Evolutionary conservation across 2,888 invertebrate species (phyloP), one percentile per base, ranked within the genome.

Genomic region (Apomyelois bistriatella): DNA sequence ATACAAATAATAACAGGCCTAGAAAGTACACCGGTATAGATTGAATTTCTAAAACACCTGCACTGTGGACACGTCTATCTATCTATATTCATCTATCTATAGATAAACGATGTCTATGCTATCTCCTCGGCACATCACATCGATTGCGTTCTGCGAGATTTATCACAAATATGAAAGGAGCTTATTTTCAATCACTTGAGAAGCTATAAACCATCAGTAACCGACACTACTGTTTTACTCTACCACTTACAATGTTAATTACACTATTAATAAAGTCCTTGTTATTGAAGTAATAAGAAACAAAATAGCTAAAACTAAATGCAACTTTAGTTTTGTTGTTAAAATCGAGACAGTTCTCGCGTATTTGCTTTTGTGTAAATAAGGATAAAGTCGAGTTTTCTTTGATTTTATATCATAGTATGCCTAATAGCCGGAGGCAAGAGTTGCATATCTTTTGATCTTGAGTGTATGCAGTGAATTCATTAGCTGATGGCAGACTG

Each of bases 401-500:
- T 30, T 35, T 37, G 46, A 16, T 50, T 41, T 55, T 53, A 41
- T 36, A 54, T 28, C 46, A 57, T 59, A 53, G 56, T 57, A 59
- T 58, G 65, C 58, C 54, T 64, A 46, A 46, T 32, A 46, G 70
- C 58, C 54, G 59, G 63, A 74, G 74, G 79, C 77, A 76, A 82
- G 75, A 77, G 74, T 70, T 74, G 80, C 77, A 79, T 88, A 88
- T 88, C 85, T 80, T 79, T 80, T 65, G 78, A 88, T 85, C 86
- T 82, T 67, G 66, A 74, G 78, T 71, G 76, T 77, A 75, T 70
- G 71, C 69, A 71, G 79, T 84, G 86, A 83, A 87, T 87, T 87
- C 79, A 88, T 88, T 87, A 86, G 72, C 68, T 53, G 64, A 38
- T 50, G 64, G 66, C 66, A 75, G 74, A 46, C 32, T 46, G 16